Conservation (phyloP, 2,797 vertebrate genomes). For the Knipowitschia caucasica region DNA sequence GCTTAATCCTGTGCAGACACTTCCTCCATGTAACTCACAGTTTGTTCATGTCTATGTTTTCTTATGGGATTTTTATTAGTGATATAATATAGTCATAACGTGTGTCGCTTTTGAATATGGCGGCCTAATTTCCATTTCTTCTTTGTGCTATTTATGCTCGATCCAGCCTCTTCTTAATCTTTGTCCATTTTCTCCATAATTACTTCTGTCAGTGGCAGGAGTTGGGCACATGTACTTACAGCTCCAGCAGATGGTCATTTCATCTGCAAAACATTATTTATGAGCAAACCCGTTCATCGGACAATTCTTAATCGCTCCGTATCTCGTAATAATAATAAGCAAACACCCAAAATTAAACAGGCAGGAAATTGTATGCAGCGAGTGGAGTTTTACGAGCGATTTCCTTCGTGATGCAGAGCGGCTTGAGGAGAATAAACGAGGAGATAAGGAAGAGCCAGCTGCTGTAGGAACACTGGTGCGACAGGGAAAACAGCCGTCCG, state of each 20-base stretch:
- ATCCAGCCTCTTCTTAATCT: neutral
- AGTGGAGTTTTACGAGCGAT: conserved; percentile 10
- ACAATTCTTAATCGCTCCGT: neutral
- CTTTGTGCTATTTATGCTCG: no score
- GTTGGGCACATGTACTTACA: neutral
- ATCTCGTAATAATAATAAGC: neutral
- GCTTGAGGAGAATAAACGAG: conserved; percentile 28
- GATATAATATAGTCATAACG: no score
- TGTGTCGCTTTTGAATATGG: no score
- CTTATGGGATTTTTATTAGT: no score
- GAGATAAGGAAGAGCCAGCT: conserved; percentile 42
- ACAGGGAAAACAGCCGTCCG: neutral
- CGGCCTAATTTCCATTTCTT: no score
- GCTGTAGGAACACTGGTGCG: conserved; percentile 24
- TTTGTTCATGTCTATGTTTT: no score
- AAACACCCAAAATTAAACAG: neutral
- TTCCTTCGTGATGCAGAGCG: conserved; percentile 25
- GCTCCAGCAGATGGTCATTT: neutral
- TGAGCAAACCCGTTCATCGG: neutral
- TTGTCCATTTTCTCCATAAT: neutral
- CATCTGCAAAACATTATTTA: conserved; percentile 2
- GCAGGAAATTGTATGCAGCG: conserved; percentile 13
- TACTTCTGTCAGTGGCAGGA: neutral
- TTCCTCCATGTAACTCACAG: no score
- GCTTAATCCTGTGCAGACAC: no score